Evolutionary conservation across 2,113 vertebrate genomes (phyloP).

Genomic region (Oryzias woworae): DNA sequence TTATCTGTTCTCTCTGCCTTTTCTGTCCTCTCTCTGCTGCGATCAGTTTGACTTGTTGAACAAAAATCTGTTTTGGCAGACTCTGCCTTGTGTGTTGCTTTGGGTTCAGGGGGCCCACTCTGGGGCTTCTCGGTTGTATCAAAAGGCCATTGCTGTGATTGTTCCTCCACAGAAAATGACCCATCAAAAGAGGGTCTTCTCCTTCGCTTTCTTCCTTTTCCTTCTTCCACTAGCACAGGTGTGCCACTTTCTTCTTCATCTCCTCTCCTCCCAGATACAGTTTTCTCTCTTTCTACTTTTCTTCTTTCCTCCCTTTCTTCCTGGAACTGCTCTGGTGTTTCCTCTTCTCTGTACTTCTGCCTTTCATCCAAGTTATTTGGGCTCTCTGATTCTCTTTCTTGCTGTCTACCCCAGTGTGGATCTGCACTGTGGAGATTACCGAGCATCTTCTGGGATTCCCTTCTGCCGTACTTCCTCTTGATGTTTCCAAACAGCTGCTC

Average conservation of each 20-base stretch:
- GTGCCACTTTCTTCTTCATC: slow-evolving; percentile 81
- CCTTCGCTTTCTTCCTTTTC: slow-evolving; percentile 86
- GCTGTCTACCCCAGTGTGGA: slow-evolving; percentile 84
- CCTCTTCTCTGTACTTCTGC: slow-evolving; percentile 82
- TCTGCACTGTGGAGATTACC: slow-evolving; percentile 79
- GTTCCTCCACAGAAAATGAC: slow-evolving; percentile 78
- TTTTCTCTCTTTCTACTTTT: slow-evolving; percentile 70
- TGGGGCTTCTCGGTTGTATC: slow-evolving; percentile 79
- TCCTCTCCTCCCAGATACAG: slow-evolving; percentile 69
- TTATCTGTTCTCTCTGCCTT: slow-evolving; percentile 57
- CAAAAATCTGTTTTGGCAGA: slow-evolving; percentile 73
- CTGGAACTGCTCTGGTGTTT: slow-evolving; percentile 53
- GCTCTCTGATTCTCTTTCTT: slow-evolving; percentile 83
- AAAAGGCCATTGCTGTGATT: slow-evolving; percentile 74
- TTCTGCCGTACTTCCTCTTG: slow-evolving; percentile 93
- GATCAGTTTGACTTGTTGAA: slow-evolving; percentile 69
- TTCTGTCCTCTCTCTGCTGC: slow-evolving; percentile 47
- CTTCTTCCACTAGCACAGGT: slow-evolving; percentile 84
- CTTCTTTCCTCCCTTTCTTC: slow-evolving; percentile 75
- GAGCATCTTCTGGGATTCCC: slow-evolving; percentile 83
- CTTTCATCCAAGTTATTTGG: slow-evolving; percentile 82
- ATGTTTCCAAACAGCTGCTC: slow-evolving; percentile 83
- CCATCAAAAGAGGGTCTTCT: slow-evolving; percentile 86
- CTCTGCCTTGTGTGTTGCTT: slow-evolving; percentile 83
- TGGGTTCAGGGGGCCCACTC: slow-evolving; percentile 77